These are phyloP conservation scores for Hemitrygon akajei DNA, from an alignment of 2,797 vertebrate genomes.

Conservation along the genomic window DNA sequence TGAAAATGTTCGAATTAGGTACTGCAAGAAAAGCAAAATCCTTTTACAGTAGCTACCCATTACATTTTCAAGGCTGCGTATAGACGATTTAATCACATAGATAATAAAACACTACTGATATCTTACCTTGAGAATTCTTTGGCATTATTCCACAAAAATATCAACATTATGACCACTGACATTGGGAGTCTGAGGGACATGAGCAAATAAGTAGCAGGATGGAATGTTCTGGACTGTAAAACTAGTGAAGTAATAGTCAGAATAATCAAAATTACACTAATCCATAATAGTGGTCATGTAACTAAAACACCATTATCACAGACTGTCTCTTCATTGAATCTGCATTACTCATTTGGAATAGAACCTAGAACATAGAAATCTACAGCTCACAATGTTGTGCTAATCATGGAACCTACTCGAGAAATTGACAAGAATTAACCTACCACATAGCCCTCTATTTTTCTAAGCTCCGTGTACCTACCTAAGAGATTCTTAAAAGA, in stretches of 20 bases:
- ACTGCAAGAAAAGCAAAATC: background rate
- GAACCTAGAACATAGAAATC: too few species aligned
- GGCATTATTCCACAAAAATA: background rate
- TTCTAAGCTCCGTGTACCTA: too few species aligned
- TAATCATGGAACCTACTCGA: too few species aligned
- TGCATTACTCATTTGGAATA: background rate
- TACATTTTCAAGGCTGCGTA: background rate
- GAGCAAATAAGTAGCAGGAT: background rate
- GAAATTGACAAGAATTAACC: too few species aligned
- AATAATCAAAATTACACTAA: background rate
- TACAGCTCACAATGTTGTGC: too few species aligned
- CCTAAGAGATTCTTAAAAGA: too few species aligned
- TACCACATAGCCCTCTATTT: too few species aligned
- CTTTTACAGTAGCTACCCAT: background rate
- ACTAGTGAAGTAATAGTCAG: background rate
- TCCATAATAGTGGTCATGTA: background rate
- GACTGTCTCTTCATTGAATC: background rate
- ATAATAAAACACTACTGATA: background rate
- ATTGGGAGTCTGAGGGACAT: background rate
- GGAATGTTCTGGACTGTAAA: background rate
- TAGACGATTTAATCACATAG: background rate
- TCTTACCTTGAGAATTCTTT: slow-evolving; percentile 14
- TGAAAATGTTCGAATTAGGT: background rate
- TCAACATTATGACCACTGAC: background rate
- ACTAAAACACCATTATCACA: background rate